A percentile compares a stretch with the other conserved stretches of the same genome.
These are phyloP conservation scores for Hippoglossus stenolepis DNA, from an alignment of 2,113 vertebrate species.

Conservation along the genomic window DNA sequence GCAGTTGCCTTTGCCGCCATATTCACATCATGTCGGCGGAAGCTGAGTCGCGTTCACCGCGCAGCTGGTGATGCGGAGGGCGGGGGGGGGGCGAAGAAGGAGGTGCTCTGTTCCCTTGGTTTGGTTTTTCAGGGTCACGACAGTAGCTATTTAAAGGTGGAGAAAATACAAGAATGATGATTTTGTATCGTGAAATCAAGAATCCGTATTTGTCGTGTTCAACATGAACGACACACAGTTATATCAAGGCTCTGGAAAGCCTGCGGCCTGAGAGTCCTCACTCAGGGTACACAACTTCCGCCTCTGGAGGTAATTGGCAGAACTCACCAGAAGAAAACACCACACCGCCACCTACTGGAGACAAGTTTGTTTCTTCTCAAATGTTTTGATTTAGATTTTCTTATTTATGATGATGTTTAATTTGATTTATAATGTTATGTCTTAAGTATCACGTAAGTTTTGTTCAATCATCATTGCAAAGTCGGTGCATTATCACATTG, in stretches of 20 bases:
- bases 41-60: no score
- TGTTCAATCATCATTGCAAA: no score
- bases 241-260: neutral
- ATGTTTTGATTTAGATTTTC: neutral
- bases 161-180: neutral
- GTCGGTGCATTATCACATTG: no score
- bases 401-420: neutral
- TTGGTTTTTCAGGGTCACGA: neutral
- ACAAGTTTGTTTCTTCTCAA: neutral
- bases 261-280: neutral
- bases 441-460: no score
- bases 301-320: neutral
- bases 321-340: neutral
- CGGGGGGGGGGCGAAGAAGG: fast-evolving
- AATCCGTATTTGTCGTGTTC: neutral
- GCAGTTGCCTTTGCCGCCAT: constrained; percentile 50
- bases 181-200: no score
- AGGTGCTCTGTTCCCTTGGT: neutral
- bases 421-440: no score
- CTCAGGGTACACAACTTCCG: neutral
- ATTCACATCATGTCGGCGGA: neutral
- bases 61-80: neutral
- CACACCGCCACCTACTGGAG: neutral
- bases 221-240: neutral
- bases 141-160: fast-evolving